Evolutionary conservation across 1,140 invertebrate genomes (phyloP).

Genomic region (Bombus sibiricus): DNA sequence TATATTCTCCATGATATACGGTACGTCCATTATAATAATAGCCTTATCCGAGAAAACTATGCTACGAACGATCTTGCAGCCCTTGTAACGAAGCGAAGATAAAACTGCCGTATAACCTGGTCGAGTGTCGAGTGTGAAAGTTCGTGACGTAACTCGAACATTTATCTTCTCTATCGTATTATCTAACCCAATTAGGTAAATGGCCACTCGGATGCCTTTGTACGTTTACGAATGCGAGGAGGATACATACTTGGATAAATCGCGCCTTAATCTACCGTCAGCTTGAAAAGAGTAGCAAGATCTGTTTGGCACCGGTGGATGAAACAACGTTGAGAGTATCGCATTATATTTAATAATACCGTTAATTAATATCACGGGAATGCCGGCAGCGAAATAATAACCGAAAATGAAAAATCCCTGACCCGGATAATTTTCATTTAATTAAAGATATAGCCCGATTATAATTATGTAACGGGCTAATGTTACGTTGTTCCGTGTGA

Average conservation of each 20-base stretch:
- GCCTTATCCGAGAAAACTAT: conserved; percentile 1
- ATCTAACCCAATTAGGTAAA: conserved; percentile 49
- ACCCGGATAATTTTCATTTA: conserved; percentile 75
- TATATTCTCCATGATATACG: conserved; percentile 29
- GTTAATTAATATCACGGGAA: conserved; percentile 62
- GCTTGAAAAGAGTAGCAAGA: background rate
- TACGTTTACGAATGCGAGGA: background rate
- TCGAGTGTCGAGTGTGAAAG: conserved; percentile 24
- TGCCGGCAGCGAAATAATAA: conserved; percentile 31
- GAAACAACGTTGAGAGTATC: conserved; percentile 2
- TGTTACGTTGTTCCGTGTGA: background rate
- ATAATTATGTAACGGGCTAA: background rate
- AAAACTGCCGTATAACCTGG: conserved; percentile 22
- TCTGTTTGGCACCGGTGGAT: background rate
- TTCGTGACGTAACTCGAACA: conserved; percentile 31
- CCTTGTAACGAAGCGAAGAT: conserved; percentile 27
- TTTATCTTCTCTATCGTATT: conserved; percentile 35
- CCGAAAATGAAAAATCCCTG: conserved; percentile 55
- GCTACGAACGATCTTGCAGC: conserved; percentile 9
- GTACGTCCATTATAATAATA: conserved; percentile 34
- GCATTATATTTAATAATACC: conserved; percentile 63
- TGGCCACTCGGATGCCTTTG: conserved; percentile 16
- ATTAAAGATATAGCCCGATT: conserved; percentile 62
- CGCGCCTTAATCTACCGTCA: conserved; percentile 14
- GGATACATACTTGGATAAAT: conserved; percentile 43